Percentiles rank a stretch among this genome's conserved stretches.
phyloP scores from a whole-genome alignment of 2,888 invertebrate species.

The Tetrapedia diversipes region DNA sequence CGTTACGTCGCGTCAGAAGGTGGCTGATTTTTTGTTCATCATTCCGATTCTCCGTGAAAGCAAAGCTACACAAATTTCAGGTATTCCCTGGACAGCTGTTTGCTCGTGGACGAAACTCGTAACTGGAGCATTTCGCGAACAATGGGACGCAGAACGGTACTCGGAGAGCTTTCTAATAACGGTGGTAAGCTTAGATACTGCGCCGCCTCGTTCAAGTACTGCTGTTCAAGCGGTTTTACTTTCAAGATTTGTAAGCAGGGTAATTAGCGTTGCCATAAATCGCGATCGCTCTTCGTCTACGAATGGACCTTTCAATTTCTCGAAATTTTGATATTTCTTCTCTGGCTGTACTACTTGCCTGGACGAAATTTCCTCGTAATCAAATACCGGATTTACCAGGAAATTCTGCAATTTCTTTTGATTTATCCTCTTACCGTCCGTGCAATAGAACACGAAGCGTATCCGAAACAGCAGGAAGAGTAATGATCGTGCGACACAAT shows the following conservation, averaged over 20 bases:
- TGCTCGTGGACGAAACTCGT: not conserved
- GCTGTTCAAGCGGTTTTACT: slow-evolving; percentile 1
- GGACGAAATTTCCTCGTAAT: not conserved
- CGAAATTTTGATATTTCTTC: too few relatives aligned
- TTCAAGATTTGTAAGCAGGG: slow-evolving; percentile 2
- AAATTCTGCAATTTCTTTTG: not conserved
- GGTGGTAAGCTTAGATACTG: not conserved
- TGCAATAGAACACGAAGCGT: too few relatives aligned
- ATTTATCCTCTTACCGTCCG: not conserved
- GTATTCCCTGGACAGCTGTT: not conserved
- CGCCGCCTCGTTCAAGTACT: not conserved
- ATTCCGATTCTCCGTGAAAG: not conserved
- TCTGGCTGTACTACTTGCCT: too few relatives aligned
- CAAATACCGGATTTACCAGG: not conserved
- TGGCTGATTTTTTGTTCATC: not conserved
- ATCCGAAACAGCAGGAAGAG: slow-evolving; percentile 21
- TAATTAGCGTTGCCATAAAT: not conserved
- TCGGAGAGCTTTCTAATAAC: slow-evolving; percentile 7
- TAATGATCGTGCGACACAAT: slow-evolving; percentile 22
- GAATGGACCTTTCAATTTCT: not conserved
- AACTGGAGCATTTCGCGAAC: not conserved
- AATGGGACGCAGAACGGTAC: not conserved
- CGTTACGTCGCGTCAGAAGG: not conserved
- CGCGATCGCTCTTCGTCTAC: not conserved
- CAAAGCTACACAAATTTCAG: not conserved